Percentiles rank a stretch among this genome's conserved stretches.
phyloP scores from a whole-genome alignment of 2,888 invertebrate species.

The Erebia epiphron region DNA sequence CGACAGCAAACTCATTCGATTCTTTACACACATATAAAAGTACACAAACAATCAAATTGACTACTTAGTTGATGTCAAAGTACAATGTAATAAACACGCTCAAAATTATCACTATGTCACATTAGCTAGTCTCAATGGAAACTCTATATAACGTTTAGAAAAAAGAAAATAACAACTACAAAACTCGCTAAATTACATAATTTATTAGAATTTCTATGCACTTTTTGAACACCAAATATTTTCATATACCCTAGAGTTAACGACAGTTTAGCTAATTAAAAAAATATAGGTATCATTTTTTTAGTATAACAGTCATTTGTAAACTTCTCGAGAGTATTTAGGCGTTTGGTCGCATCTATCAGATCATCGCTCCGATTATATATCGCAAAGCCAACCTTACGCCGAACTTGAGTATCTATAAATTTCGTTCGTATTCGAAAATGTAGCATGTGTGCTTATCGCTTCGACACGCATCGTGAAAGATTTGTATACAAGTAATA shows the following conservation, averaged over 20 bases:
- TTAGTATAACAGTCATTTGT: conserved; percentile 73
- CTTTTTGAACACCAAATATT: conserved; percentile 75
- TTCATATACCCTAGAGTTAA: conserved; percentile 73
- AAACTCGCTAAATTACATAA: conserved; percentile 60
- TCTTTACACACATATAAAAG: conserved; percentile 19
- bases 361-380: conserved; percentile 27
- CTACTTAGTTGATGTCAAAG: conserved; percentile 10
- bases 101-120: conserved; percentile 16
- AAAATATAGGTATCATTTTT: conserved; percentile 71
- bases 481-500: conserved; percentile 21
- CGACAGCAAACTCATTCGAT: background rate
- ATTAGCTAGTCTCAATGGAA: conserved; percentile 18
- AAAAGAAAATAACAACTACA: conserved; percentile 53
- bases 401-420: conserved; percentile 14
- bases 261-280: conserved; percentile 78
- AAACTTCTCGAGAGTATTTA: conserved; percentile 67
- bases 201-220: conserved; percentile 62
- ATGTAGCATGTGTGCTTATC: conserved; percentile 19
- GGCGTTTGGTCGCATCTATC: conserved; percentile 64
- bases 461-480: conserved; percentile 10
- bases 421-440: conserved; percentile 16
- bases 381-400: conserved; percentile 24
- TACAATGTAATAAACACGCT: conserved; percentile 1
- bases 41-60: conserved; percentile 26
- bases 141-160: conserved; percentile 19